phyloP scores from a whole-genome alignment of 2,888 invertebrate genomes.

The Lamellibrachia columna region DNA sequence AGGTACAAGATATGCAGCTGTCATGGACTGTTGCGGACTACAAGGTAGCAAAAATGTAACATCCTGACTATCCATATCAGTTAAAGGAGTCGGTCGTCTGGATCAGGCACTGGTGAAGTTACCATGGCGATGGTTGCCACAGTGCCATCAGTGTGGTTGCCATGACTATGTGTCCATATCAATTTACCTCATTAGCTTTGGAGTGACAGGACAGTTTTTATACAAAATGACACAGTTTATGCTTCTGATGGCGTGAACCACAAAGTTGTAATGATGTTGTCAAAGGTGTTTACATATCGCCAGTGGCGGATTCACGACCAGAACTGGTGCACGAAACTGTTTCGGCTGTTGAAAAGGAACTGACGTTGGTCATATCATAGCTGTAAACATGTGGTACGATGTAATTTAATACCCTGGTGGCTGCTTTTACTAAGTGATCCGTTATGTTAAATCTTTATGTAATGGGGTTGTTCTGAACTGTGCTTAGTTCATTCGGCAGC shows the following conservation, averaged over 20 bases:
- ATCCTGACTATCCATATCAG: not conserved
- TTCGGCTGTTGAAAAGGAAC: not conserved
- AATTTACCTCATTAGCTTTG: constrained; percentile 16
- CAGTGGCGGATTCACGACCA: not conserved
- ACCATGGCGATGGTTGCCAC: not conserved
- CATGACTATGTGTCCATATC: constrained; percentile 1
- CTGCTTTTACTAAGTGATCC: not conserved
- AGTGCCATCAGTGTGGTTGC: not conserved
- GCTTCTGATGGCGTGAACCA: not conserved
- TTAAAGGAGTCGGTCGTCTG: not conserved
- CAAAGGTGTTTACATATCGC: constrained; percentile 3
- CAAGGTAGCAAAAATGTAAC: not conserved
- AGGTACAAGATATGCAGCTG: not conserved
- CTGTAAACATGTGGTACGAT: not conserved
- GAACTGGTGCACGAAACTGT: not conserved
- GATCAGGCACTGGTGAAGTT: not conserved
- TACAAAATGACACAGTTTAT: not conserved
- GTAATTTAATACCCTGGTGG: not conserved
- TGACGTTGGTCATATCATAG: not conserved
- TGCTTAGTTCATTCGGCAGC: not conserved
- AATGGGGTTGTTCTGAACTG: constrained; percentile 1
- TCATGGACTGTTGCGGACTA: not conserved
- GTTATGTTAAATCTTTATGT: not conserved
- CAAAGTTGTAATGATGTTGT: not conserved
- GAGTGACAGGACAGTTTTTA: constrained; percentile 6